These are phyloP conservation scores for Sinelater perroti DNA, from an alignment of 2,888 invertebrate species.

Conservation along the genomic window DNA sequence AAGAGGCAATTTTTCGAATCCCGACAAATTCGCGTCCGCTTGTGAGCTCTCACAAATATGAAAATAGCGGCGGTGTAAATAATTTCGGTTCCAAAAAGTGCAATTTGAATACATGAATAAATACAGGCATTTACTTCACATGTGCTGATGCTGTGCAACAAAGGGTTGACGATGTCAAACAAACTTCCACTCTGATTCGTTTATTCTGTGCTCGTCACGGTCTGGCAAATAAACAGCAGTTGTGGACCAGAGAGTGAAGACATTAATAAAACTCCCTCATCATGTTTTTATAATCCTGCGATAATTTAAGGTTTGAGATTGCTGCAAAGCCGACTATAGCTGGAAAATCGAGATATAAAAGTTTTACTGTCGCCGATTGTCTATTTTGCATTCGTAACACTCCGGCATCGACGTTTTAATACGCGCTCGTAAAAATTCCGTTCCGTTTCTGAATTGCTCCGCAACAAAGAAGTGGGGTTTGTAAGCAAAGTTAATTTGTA, in stretches of 20 bases:
- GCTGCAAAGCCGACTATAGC: neutral
- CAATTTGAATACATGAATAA: slow-evolving; percentile 34
- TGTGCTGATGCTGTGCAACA: slow-evolving; percentile 23
- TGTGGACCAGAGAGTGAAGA: too few species aligned
- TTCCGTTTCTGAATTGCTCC: neutral
- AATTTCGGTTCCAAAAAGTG: slow-evolving; percentile 33
- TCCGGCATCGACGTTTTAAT: neutral
- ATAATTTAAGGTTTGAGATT: neutral
- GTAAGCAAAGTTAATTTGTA: slow-evolving; percentile 18
- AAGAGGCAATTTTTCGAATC: slow-evolving; percentile 32
- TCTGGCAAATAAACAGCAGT: slow-evolving; percentile 10
- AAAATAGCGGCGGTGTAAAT: slow-evolving; percentile 27
- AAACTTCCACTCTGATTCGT: slow-evolving; percentile 13
- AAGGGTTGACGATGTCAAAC: slow-evolving; percentile 8
- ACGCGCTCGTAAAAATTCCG: neutral
- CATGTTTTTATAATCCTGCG: neutral
- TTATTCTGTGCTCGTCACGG: slow-evolving; percentile 15
- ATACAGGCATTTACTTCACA: slow-evolving; percentile 25
- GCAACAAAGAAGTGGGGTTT: slow-evolving; percentile 10
- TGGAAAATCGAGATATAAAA: slow-evolving; percentile 12
- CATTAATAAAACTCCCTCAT: slow-evolving; percentile 1
- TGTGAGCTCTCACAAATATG: slow-evolving; percentile 31
- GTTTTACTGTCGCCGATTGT: slow-evolving; percentile 4
- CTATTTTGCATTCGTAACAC: slow-evolving; percentile 4
- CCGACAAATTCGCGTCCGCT: slow-evolving; percentile 36